A percentile compares a stretch with the other conserved stretches of the same genome.
These are phyloP conservation scores for Synergus itoensis DNA, from an alignment of 2,888 invertebrate species.

Conservation along the genomic window DNA sequence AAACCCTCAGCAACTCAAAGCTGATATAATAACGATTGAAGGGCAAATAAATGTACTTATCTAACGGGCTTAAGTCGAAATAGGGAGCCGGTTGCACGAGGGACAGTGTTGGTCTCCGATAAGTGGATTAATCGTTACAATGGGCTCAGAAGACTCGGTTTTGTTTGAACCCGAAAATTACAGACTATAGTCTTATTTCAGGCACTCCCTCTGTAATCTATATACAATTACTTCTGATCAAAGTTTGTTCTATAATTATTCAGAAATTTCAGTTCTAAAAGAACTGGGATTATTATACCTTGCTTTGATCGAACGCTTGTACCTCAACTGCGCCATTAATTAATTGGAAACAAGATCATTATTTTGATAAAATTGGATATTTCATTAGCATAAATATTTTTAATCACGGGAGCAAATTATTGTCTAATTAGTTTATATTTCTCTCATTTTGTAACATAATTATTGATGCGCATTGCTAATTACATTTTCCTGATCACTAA, in stretches of 20 bases:
- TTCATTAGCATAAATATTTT: neutral
- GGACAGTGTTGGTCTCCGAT: constrained; percentile 56
- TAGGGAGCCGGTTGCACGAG: constrained; percentile 48
- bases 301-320: neutral
- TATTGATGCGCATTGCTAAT: constrained; percentile 23
- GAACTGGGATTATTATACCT: neutral
- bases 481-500: constrained; percentile 28
- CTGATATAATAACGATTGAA: constrained; percentile 49
- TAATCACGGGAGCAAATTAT: neutral
- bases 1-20: constrained; percentile 46
- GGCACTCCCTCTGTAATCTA: neutral
- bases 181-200: constrained; percentile 8
- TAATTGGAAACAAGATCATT: neutral
- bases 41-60: constrained; percentile 55
- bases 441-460: neutral
- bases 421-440: neutral
- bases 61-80: constrained; percentile 55
- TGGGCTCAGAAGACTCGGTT: constrained; percentile 43
- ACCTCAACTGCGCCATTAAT: neutral
- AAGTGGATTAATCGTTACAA: constrained; percentile 67
- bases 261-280: neutral
- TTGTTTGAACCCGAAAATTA: constrained; percentile 27
- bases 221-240: constrained; percentile 11
- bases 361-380: neutral
- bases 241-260: neutral